Conservation (phyloP, 2,888 invertebrate genomes). For the Oxytorus armatus region DNA sequence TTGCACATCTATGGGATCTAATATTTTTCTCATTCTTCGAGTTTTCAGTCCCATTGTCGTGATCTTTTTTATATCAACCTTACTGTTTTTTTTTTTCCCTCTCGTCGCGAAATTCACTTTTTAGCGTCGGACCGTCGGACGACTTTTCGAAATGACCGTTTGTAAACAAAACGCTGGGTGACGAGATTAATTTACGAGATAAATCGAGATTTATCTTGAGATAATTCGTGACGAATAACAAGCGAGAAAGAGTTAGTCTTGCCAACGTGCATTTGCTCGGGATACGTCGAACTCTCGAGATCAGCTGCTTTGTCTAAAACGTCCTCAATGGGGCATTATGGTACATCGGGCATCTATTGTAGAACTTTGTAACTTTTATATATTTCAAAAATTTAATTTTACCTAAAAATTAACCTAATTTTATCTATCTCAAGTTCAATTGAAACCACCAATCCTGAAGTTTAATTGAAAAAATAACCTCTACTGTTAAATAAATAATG, state of each 20-base stretch:
- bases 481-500: no score
- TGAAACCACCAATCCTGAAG: no score
- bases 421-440: no score
- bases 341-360: neutral
- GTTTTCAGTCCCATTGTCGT: conserved; percentile 79
- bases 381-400: no score
- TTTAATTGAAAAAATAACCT: no score
- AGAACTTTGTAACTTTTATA: neutral
- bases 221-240: conserved; percentile 27
- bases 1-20: conserved; percentile 77
- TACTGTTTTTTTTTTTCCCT: conserved; percentile 51
- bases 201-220: conserved; percentile 19
- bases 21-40: conserved; percentile 75
- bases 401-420: no score
- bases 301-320: conserved; percentile 9
- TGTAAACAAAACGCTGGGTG: conserved; percentile 62
- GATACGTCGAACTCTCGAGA: neutral
- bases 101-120: conserved; percentile 4
- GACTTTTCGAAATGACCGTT: conserved; percentile 63
- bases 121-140: conserved; percentile 6
- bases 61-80: conserved; percentile 11
- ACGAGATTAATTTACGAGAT: conserved; percentile 41
- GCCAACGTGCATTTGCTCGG: conserved; percentile 14
- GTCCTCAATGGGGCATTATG: no score
- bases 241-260: conserved; percentile 3